Base-by-base conservation (phyloP, 2,113 vertebrate genomes). In the Thomomys bottae region DNA sequence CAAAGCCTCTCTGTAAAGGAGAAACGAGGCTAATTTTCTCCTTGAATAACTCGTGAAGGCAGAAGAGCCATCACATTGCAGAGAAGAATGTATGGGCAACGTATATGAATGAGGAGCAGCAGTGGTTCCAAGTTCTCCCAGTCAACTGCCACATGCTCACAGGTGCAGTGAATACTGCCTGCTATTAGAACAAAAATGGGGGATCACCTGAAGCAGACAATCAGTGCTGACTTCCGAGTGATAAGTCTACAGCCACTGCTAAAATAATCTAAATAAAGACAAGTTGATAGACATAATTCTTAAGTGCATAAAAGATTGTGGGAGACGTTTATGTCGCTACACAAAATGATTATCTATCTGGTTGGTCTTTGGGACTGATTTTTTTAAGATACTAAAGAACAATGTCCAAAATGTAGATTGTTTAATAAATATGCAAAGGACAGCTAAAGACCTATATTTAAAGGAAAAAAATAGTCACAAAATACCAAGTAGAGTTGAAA, bases 1-100 rank as follows among this genome's bases (percentile, higher is more conserved):
- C 94, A 94, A 95, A 96, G 72, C 59, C 26, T 91, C 93, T 89
- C 84, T 9, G 68, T 84, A 88, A 96, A 94, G 93, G 89, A 96
- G 93, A 91, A 96, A 94, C 42, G 86, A 88, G 89, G 87, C 88
- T 96, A 94, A 96, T 97, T 97, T 95, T 96, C 94, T 95, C 94
- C 89, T 88, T 96, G 94, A 94, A 87, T 92, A 92, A 92, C 88
- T 94, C 64, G 68, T 73, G 80, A 84, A 94, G 86, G 87, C 77
- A 86, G 88, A 83, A 75, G 83, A 87, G 76, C 64, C 88, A 66
- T 94, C 79, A 26, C 81, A 63, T 6, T 30, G 67, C 36, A 1
- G 72, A 49, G 34, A 73, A 73, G 59, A 86, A 61, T 73, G 79
- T 15, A 71, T 0, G 40, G 59, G 81, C 59, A 66, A 73, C 84